A percentile compares a stretch with the other conserved stretches of the same genome.
Conservation (phyloP, 2,888 invertebrate genomes). For the Eristalinus aeneus region DNA sequence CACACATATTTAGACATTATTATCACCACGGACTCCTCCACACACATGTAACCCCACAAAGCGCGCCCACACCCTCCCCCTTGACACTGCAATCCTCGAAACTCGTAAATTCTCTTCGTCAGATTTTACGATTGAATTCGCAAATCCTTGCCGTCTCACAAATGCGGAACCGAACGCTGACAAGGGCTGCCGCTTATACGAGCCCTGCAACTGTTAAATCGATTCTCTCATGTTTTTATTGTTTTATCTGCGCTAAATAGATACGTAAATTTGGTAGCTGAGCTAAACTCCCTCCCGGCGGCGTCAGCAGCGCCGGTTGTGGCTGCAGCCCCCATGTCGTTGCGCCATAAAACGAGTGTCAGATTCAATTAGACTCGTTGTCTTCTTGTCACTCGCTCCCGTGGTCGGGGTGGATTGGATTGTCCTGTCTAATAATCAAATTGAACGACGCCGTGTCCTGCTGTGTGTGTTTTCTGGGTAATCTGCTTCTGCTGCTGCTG, state of each 20-base stretch:
- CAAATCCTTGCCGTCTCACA: slow-evolving; percentile 55
- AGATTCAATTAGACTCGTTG: slow-evolving; percentile 68
- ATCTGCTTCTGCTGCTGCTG: slow-evolving; percentile 46
- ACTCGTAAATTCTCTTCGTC: slow-evolving; percentile 65
- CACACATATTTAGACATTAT: slow-evolving; percentile 68
- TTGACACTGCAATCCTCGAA: slow-evolving; percentile 17
- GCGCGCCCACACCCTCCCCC: not conserved
- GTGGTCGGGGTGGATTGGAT: not conserved
- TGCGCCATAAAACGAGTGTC: slow-evolving; percentile 63
- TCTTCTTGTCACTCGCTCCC: slow-evolving; percentile 50
- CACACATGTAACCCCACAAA: slow-evolving; percentile 7
- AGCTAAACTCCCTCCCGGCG: slow-evolving; percentile 33
- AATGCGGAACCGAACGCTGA: slow-evolving; percentile 64
- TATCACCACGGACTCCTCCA: slow-evolving; percentile 37
- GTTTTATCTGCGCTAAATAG: slow-evolving; percentile 69
- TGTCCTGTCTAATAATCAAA: slow-evolving; percentile 23
- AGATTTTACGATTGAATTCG: slow-evolving; percentile 69
- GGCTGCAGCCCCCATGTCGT: not conserved
- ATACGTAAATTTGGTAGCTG: slow-evolving; percentile 62
- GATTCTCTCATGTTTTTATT: slow-evolving; percentile 65
- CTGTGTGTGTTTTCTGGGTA: slow-evolving; percentile 35
- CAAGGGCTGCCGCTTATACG: slow-evolving; percentile 61
- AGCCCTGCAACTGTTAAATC: slow-evolving; percentile 68
- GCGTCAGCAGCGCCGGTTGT: too few relatives aligned
- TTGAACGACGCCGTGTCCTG: not conserved